phyloP scores from a whole-genome alignment of 1,140 invertebrate species.

The Trachymyrmex cornetzi region DNA sequence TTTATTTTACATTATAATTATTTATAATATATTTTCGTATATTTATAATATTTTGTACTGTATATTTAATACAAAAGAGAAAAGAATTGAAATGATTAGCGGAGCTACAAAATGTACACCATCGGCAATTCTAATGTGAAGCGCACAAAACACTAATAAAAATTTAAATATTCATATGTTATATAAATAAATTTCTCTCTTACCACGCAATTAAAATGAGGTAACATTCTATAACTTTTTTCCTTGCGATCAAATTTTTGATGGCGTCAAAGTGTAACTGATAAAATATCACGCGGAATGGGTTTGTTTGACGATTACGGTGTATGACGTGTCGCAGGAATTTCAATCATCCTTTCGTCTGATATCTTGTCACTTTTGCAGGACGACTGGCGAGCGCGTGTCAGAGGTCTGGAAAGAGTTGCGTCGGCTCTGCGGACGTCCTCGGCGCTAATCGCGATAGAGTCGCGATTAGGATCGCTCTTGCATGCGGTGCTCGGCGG shows the following conservation, averaged over 20 bases:
- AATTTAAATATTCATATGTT: background rate
- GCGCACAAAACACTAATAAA: background rate
- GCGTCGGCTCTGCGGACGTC: slow-evolving; percentile 87
- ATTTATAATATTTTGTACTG: too few relatives aligned
- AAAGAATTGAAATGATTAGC: too few relatives aligned
- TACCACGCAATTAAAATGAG: background rate
- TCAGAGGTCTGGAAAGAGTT: slow-evolving; percentile 88
- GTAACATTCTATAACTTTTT: background rate
- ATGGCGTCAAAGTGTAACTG: background rate
- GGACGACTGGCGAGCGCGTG: slow-evolving; percentile 88
- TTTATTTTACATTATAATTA: too few relatives aligned
- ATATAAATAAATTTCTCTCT: background rate
- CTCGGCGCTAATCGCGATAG: slow-evolving; percentile 86
- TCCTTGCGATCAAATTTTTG: background rate
- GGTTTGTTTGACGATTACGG: background rate
- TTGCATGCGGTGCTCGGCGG: slow-evolving; percentile 88
- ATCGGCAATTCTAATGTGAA: too few relatives aligned
- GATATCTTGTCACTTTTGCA: slow-evolving; percentile 70
- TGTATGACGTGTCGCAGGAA: background rate
- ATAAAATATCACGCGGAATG: background rate
- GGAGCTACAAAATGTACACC: too few relatives aligned
- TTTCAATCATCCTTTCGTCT: slow-evolving; percentile 7
- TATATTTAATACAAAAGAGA: too few relatives aligned
- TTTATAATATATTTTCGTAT: too few relatives aligned
- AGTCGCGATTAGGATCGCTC: slow-evolving; percentile 89